Evolutionary conservation across 2,888 invertebrate species (phyloP).

Genomic region (Tipula unca): DNA sequence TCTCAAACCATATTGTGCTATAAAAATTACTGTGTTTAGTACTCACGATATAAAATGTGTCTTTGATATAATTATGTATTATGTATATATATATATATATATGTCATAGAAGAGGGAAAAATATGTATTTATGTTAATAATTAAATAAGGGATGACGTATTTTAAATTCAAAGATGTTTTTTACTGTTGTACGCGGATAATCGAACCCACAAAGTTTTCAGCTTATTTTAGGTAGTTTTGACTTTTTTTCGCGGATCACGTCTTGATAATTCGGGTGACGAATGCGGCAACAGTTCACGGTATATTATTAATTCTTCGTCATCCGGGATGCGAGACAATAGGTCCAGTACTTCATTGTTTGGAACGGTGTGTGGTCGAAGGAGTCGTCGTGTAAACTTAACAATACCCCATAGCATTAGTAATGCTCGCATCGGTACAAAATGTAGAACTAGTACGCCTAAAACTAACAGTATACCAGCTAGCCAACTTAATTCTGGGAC

Average conservation of each 20-base stretch:
- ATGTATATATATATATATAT: not conserved
- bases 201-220: not conserved
- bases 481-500: conserved; percentile 93
- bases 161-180: not conserved
- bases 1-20: not conserved
- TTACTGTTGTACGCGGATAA: not conserved
- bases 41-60: not conserved
- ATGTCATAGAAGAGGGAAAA: not conserved
- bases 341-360: conserved; percentile 94
- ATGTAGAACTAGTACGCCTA: conserved; percentile 73
- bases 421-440: conserved; percentile 82
- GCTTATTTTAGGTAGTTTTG: conserved; percentile 22
- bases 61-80: not conserved
- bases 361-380: conserved; percentile 89
- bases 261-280: conserved; percentile 23
- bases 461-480: conserved; percentile 68
- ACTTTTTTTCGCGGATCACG: conserved; percentile 24
- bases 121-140: too few relatives aligned
- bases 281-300: conserved; percentile 23
- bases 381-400: conserved; percentile 92
- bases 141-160: too few relatives aligned
- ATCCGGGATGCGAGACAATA: conserved; percentile 88
- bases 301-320: conserved; percentile 63
- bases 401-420: conserved; percentile 87
- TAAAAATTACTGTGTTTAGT: not conserved